These are phyloP conservation scores for Morus bassanus DNA, from an alignment of 2,797 vertebrate species.

Conservation along the genomic window DNA sequence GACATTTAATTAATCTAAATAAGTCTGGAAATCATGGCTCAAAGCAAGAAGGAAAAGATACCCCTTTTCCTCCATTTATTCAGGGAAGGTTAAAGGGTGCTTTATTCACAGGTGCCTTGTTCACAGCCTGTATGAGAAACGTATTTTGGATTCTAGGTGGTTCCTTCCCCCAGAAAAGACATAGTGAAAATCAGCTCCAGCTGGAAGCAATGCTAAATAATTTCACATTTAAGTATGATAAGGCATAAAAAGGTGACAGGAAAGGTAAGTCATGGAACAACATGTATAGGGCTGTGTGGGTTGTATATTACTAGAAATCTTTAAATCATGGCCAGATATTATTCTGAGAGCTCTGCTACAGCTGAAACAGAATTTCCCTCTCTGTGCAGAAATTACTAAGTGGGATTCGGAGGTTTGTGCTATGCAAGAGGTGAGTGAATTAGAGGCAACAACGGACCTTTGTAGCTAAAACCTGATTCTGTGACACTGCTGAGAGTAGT, in stretches of 20 bases:
- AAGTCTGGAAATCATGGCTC: not conserved
- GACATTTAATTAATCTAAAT: not conserved
- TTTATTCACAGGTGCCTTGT: not conserved
- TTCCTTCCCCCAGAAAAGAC: not conserved
- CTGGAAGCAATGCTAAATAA: slow-evolving; percentile 5
- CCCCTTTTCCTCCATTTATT: not conserved
- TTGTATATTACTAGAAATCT: not conserved
- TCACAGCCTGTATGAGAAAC: not conserved
- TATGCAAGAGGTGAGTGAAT: not conserved
- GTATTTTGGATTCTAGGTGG: not conserved
- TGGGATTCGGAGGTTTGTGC: not conserved
- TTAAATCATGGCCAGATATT: not conserved
- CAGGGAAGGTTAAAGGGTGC: not conserved
- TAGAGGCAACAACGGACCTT: not conserved
- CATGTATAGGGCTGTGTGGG: not conserved
- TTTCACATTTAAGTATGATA: not conserved
- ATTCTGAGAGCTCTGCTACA: not conserved
- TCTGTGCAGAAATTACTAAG: not conserved
- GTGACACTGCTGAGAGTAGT: not conserved
- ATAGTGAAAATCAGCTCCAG: not conserved
- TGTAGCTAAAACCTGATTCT: not conserved
- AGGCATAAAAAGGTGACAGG: not conserved
- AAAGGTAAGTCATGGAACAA: slow-evolving; percentile 8
- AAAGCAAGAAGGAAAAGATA: not conserved
- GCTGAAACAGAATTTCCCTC: not conserved